These are phyloP conservation scores for Melanogrammus aeglefinus DNA, from an alignment of 2,797 vertebrate species.

Conservation along the genomic window DNA sequence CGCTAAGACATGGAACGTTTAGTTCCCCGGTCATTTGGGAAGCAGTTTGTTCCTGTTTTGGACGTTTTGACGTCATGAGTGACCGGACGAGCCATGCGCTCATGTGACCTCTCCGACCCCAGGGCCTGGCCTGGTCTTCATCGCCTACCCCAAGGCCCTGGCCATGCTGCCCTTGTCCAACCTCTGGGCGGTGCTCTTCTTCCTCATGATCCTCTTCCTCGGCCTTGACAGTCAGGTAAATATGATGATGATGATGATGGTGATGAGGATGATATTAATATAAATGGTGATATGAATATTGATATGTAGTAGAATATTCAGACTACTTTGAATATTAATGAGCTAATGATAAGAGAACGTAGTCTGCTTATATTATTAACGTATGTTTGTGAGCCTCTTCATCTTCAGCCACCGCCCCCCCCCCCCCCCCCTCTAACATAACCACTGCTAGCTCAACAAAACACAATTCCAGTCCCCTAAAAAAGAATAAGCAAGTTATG, in stretches of 20 bases:
- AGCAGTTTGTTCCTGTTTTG: neutral
- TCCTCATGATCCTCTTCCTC: slow-evolving; percentile 88
- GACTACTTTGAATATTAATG: neutral
- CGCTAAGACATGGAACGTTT: slow-evolving; percentile 17
- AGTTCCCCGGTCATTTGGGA: neutral
- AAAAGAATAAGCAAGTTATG: too few species aligned
- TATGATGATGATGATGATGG: neutral
- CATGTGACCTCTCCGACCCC: slow-evolving; percentile 12
- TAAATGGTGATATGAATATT: neutral
- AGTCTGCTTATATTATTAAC: too few species aligned
- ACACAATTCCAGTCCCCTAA: too few species aligned
- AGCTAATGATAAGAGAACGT: too few species aligned
- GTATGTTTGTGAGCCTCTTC: neutral
- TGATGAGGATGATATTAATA: neutral
- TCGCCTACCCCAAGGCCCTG: slow-evolving; percentile 83
- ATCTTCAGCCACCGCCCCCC: too few species aligned
- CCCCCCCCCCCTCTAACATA: too few species aligned
- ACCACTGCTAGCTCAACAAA: too few species aligned
- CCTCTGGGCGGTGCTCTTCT: slow-evolving; percentile 92
- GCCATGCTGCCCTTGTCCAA: slow-evolving; percentile 82
- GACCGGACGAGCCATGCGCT: neutral
- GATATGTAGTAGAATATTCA: neutral
- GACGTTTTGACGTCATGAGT: neutral
- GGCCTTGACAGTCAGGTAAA: slow-evolving; percentile 88
- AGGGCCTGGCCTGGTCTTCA: slow-evolving; percentile 88